Conservation (phyloP, 2,888 invertebrate species). For the Pantelozetes paolii region DNA sequence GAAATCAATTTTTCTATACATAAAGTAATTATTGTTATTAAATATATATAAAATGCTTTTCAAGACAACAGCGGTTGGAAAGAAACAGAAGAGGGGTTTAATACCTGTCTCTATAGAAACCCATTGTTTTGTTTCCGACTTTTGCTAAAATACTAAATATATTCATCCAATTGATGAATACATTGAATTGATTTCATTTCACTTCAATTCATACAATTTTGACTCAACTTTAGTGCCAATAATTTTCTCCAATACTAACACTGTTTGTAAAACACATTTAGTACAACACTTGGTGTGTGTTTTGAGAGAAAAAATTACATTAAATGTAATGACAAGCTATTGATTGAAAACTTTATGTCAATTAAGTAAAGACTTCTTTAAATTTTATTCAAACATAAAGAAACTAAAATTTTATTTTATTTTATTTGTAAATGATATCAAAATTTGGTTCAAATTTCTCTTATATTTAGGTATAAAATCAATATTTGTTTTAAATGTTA, state of each 20-base stretch:
- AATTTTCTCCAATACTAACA: background rate
- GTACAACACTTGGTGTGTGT: background rate
- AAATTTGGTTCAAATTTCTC: no score
- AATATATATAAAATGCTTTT: conserved; percentile 4
- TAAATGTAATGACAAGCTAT: background rate
- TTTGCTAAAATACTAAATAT: conserved; percentile 15
- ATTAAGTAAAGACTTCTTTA: no score
- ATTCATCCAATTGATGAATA: conserved; percentile 19
- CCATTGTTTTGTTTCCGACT: conserved; percentile 19
- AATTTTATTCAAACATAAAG: no score
- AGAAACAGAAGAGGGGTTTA: conserved; percentile 21
- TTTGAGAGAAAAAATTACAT: conserved; percentile 6
- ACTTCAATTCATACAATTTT: background rate
- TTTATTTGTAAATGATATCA: background rate
- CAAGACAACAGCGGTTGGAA: conserved; percentile 30
- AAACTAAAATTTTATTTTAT: no score
- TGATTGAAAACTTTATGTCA: no score
- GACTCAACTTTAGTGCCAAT: background rate
- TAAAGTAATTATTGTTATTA: conserved; percentile 31
- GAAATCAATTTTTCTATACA: conserved; percentile 17
- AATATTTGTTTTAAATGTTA: background rate
- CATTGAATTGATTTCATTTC: conserved; percentile 8
- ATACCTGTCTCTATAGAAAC: conserved; percentile 18
- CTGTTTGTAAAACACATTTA: background rate
- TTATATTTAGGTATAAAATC: no score